Evolutionary conservation across 2,113 vertebrate genomes (phyloP), one percentile per base, ranked within the genome.

Genomic region (Psilopsiagon aymara): DNA sequence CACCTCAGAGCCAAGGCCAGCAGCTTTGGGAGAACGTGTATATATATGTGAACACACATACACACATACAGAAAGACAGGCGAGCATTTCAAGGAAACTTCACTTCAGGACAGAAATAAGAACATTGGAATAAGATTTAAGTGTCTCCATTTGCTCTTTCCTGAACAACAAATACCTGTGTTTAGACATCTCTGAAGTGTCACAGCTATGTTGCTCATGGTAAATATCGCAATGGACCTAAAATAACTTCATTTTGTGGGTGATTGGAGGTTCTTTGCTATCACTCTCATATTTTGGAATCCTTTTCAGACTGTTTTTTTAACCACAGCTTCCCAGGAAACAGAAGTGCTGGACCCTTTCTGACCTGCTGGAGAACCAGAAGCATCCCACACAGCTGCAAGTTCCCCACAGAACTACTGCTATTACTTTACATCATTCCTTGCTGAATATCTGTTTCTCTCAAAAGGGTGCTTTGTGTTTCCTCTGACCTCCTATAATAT

Each of bases 11-110:
- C 7, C 27, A 39, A 59, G 12, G 75, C 33, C 39, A 43, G 27
- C 0, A 3, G 35, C 52, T 51, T 43, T 49, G 49, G 43, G 17
- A 64, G 55, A 52, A n/a, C 12, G 6, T 1, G 8, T 1, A n/a
- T n/a, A n/a, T n/a, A 33, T 57, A 57, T 20, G 13, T 14, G 20
- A 59, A 59, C 33, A 59, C 9, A 14, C 10, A 23, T 23, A 59
- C 33, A 59, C 55, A 59, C 33, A 59, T 59, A 59, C 6, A 35
- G 57, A 35, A 59, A 35, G 23, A 59, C 27, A 74, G 35, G 28
- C 52, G 13, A 69, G 29, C 4, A 0, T 27, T 69, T 82, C 51
- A 88, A 77, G 59, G 44, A 43, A 86, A 77, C 41, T 51, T 77
- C 11, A 35, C 88, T 63, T 90, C 20, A 63, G 64, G n/a, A 63